phyloP scores from a whole-genome alignment of 2,888 invertebrate genomes.

The Metallyticus violacea region DNA sequence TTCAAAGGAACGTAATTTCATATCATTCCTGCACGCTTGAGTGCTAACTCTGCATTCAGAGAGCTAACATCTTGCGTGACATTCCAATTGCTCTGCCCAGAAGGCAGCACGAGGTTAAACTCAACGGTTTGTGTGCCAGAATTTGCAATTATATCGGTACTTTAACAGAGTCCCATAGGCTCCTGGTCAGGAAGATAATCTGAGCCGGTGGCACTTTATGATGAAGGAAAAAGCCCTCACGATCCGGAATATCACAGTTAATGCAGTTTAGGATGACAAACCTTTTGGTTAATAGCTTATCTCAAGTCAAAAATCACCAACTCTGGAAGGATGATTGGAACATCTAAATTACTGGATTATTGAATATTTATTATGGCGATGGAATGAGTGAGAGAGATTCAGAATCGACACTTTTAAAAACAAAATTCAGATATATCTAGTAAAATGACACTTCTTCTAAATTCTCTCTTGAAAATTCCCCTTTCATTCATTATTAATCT shows the following conservation, averaged over 20 bases:
- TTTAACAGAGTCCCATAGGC: background rate
- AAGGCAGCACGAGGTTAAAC: background rate
- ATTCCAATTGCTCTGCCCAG: background rate
- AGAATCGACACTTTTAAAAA: no score
- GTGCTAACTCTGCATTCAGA: no score
- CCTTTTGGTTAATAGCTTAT: no score
- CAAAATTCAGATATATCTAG: no score
- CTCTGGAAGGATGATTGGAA: background rate
- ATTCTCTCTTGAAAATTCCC: no score
- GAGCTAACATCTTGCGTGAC: background rate
- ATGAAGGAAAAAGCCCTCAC: background rate
- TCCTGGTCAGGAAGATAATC: background rate
- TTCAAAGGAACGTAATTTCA: background rate
- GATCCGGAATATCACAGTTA: background rate
- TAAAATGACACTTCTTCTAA: no score
- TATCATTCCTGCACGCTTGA: background rate
- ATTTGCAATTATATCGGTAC: background rate
- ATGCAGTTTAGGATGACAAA: background rate
- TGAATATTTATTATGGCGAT: background rate
- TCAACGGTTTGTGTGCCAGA: background rate
- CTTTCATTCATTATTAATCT: no score
- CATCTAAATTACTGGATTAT: background rate
- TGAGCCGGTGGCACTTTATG: background rate
- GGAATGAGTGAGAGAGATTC: background rate
- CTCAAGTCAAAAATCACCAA: background rate